Evolutionary conservation across 2,113 vertebrate species (phyloP).

Genomic region (Axis porcinus): DNA sequence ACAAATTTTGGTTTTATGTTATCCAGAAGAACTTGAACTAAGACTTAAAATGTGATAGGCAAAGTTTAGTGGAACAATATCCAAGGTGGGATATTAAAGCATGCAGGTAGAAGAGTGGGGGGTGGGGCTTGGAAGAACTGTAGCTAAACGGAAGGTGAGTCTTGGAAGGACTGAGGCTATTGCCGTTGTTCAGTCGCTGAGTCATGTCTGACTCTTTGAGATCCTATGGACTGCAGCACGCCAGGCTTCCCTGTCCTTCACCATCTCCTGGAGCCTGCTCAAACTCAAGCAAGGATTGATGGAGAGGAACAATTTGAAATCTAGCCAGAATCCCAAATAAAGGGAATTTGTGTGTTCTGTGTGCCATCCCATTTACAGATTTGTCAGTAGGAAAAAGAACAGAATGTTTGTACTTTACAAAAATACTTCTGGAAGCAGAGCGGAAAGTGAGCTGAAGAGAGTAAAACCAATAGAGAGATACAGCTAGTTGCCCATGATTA

Average conservation of each 20-base stretch:
- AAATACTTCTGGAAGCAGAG: not conserved
- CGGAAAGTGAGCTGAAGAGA: not conserved
- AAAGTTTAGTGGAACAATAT: not conserved
- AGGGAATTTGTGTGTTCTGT: not conserved
- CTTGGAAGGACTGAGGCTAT: not conserved
- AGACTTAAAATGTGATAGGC: not conserved
- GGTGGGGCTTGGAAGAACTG: not conserved
- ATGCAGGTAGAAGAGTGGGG: not conserved
- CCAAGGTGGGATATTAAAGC: not conserved
- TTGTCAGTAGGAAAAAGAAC: not conserved
- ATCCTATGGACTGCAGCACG: not conserved
- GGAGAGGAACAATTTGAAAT: not conserved
- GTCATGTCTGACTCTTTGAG: not conserved
- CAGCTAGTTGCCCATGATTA: not conserved
- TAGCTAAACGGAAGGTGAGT: not conserved
- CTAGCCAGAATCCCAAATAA: not conserved
- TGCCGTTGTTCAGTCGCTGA: not conserved
- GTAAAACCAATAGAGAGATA: not conserved
- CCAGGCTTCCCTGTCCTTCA: not conserved
- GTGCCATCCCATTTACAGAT: not conserved
- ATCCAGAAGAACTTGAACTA: not conserved
- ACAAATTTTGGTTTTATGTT: not conserved
- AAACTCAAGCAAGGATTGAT: not conserved
- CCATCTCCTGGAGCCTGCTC: accelerated
- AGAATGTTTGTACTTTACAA: not conserved